Evolutionary conservation across 2,888 invertebrate genomes (phyloP).

Genomic region (Macaria notata): DNA sequence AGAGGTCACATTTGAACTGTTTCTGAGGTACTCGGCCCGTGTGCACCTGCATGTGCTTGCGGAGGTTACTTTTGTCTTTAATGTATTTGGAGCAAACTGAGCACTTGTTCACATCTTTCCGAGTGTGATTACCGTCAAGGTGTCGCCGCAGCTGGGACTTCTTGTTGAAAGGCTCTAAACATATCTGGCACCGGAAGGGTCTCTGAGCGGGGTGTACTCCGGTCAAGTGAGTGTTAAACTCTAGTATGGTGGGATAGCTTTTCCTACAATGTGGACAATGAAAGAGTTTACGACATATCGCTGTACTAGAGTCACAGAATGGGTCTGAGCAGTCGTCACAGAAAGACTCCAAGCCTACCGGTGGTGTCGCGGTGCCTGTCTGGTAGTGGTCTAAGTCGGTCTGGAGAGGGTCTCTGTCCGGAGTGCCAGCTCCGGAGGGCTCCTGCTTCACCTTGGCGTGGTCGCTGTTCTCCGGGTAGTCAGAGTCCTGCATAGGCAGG

Average conservation of each 20-base stretch:
- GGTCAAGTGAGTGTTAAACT: conserved; percentile 78
- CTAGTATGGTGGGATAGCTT: conserved; percentile 78
- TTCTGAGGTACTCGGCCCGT: conserved; percentile 78
- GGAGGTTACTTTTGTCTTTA: conserved; percentile 79
- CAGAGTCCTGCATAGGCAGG: conserved; percentile 67
- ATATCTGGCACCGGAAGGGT: conserved; percentile 79
- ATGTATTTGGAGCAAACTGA: conserved; percentile 80
- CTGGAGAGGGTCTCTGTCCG: conserved; percentile 70
- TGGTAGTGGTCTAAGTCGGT: conserved; percentile 64
- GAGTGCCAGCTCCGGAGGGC: conserved; percentile 67
- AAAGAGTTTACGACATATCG: conserved; percentile 74
- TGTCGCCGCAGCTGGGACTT: conserved; percentile 77
- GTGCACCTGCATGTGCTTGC: conserved; percentile 82
- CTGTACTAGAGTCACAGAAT: conserved; percentile 75
- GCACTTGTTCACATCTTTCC: conserved; percentile 81
- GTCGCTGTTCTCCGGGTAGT: conserved; percentile 71
- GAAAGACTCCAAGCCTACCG: conserved; percentile 71
- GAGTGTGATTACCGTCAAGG: conserved; percentile 74
- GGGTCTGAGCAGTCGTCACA: conserved; percentile 81
- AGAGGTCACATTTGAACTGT: conserved; percentile 80
- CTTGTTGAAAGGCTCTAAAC: conserved; percentile 78
- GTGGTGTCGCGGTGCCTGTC: conserved; percentile 63
- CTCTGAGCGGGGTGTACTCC: conserved; percentile 80
- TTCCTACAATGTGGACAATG: conserved; percentile 81
- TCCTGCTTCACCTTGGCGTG: conserved; percentile 75